A percentile compares a stretch with the other conserved stretches of the same genome.
Conservation (phyloP, 92 coral and sea anemone genomes). For the Pocillopora grandis region DNA sequence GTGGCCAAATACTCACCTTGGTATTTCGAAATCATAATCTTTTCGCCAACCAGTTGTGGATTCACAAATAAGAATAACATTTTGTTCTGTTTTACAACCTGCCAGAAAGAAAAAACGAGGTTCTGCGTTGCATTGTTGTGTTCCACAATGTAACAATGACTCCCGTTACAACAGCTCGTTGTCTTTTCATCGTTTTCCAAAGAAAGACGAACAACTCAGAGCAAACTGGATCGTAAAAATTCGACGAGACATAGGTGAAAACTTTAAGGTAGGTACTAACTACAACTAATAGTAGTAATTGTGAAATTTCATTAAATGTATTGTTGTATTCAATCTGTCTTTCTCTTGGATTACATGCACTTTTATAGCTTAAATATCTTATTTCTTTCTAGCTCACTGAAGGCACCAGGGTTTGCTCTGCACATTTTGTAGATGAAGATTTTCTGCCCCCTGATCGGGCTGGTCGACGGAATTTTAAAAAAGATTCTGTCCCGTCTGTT, state of each 20-base stretch:
- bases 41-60: not conserved
- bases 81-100: not conserved
- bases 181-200: slow-evolving; percentile 47
- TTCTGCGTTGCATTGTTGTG: slow-evolving; percentile 39
- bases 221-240: slow-evolving; percentile 35
- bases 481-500: slow-evolving; percentile 30
- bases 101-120: not conserved
- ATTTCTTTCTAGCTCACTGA: slow-evolving; percentile 26
- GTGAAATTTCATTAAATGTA: not conserved
- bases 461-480: slow-evolving; percentile 28
- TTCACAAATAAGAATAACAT: not conserved
- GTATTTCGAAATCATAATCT: not conserved
- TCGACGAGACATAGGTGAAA: slow-evolving; percentile 32
- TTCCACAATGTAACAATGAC: slow-evolving; percentile 39
- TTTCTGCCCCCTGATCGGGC: slow-evolving; percentile 30
- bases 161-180: slow-evolving; percentile 35
- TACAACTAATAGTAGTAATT: not conserved
- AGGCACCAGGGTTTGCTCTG: slow-evolving; percentile 48
- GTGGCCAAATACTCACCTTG: not conserved
- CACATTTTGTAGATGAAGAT: slow-evolving; percentile 35
- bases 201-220: slow-evolving; percentile 27
- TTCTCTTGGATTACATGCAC: not conserved
- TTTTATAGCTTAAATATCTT: not conserved
- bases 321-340: not conserved
- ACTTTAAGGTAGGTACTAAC: slow-evolving; percentile 23